Evolutionary conservation across 1,140 invertebrate genomes (phyloP), one percentile per base, ranked within the genome.

Genomic region (Tribolium madens): DNA sequence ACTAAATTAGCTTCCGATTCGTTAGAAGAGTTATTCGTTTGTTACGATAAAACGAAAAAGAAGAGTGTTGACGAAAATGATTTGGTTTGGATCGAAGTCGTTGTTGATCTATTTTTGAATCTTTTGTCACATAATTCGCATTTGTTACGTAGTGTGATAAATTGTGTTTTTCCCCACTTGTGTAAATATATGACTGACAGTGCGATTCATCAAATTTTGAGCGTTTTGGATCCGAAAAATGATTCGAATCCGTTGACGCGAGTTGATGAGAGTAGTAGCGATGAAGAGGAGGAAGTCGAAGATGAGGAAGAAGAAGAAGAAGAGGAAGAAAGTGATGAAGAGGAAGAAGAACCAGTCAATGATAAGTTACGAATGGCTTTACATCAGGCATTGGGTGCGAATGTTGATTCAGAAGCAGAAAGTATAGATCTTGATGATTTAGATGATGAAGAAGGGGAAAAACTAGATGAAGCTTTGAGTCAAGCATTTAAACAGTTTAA

Each of bases 351-450:
- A 33, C 84, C 82, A 57, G 88, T 89, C 9, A 91, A 89, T 14
- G 92, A 94, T 80, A 89, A 91, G 81, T 81, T 93, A 14, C 87
- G 90, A 81, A 83, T 90, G 76, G 92, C 92, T 26, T 87, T 93
- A 1, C 88, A 89, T 78, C 88, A 92, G 84, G 92, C 90, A 7
- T 82, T 93, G 7, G 91, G 90, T 6, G 86, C 86, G 42, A 88
- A 87, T 48, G 87, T 87, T 0, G 87, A 90, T 79, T 88, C 88
- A 26, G 92, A 93, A 64, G 87, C 89, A 17, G 92, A 93, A 83
- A 93, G 92, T 75, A 87, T 94, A 5, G 92, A 95, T 79, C 88
- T 94, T 12, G 93, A 95, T 82, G 88, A 94, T 78, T 91, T 95
- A 47, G 88, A 88, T 75, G 93, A 95, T 80, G 91, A 90, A 77